Evolutionary conservation across 2,113 vertebrate species (phyloP).

Genomic region (Sclerurus mexicanus): DNA sequence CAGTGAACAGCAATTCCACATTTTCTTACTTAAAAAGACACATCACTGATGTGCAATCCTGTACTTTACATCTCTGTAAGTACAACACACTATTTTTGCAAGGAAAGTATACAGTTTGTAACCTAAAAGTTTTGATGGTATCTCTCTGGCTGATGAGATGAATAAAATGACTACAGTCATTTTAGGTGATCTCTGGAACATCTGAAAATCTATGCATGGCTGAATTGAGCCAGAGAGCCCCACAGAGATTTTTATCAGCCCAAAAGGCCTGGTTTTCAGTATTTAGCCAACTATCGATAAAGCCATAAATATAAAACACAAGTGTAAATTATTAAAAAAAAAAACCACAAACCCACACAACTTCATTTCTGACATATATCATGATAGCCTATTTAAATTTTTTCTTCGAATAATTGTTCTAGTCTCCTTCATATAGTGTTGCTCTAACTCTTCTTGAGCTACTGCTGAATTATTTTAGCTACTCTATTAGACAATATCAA

Average conservation of each 20-base stretch:
- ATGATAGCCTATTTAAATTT: not conserved
- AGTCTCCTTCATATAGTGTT: not conserved
- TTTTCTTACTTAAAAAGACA: slow-evolving; percentile 17
- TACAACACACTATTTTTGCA: not conserved
- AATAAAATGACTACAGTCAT: slow-evolving; percentile 12
- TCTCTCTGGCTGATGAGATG: slow-evolving; percentile 22
- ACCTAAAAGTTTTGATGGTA: slow-evolving; percentile 25
- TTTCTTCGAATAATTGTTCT: not conserved
- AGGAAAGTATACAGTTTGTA: slow-evolving; percentile 22
- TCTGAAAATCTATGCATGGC: not conserved
- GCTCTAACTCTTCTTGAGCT: not conserved
- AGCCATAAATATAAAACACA: not conserved
- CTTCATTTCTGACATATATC: not conserved
- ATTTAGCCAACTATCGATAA: not conserved
- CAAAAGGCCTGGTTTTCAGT: not conserved
- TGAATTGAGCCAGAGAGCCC: not conserved
- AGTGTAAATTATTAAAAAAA: not conserved
- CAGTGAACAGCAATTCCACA: slow-evolving; percentile 33
- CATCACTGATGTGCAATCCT: not conserved
- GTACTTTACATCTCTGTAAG: not conserved
- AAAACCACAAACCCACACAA: not conserved
- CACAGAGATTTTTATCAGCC: not conserved
- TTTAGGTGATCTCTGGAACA: not conserved
- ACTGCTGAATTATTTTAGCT: not conserved
- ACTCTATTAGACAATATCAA: not conserved